Conservation (phyloP, 2,113 vertebrate species). For the Rhodinocichla rosea region DNA sequence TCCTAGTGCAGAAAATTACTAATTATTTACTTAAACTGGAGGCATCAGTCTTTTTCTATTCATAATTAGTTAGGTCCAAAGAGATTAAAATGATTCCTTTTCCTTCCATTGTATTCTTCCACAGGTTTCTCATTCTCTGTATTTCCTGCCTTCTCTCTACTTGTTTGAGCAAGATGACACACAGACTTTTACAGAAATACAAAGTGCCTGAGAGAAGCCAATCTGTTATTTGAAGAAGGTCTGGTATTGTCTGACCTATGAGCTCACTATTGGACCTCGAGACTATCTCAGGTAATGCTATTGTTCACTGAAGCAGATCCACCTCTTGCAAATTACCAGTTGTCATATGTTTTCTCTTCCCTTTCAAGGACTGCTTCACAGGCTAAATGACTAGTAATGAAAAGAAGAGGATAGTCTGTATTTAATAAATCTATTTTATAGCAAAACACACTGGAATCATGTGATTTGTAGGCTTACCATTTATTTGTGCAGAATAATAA, state of each 20-base stretch:
- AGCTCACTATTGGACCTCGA: conserved; percentile 31
- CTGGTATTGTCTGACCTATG: conserved; percentile 34
- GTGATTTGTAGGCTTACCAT: background rate
- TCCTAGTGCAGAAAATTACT: conserved; percentile 38
- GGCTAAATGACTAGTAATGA: conserved; percentile 62
- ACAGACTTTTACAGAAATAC: background rate
- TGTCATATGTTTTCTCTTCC: conserved; percentile 57
- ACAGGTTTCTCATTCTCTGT: background rate
- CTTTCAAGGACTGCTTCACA: conserved; percentile 54
- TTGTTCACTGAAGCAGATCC: conserved; percentile 61
- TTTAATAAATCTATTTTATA: conserved; percentile 68
- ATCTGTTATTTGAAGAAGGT: conserved; percentile 8
- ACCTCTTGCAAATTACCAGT: conserved; percentile 60
- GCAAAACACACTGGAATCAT: conserved; percentile 28
- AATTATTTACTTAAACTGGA: conserved; percentile 53
- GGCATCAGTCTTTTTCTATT: conserved; percentile 19
- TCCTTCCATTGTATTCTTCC: background rate
- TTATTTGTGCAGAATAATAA: conserved; percentile 33
- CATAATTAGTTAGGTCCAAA: conserved; percentile 17
- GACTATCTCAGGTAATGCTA: conserved; percentile 48
- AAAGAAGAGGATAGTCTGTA: conserved; percentile 54
- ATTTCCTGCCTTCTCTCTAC: background rate
- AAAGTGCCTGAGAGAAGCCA: background rate
- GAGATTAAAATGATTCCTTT: background rate
- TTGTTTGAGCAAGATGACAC: background rate